Base-by-base conservation (phyloP, 2,113 vertebrate species). In the Silurus asotus region DNA sequence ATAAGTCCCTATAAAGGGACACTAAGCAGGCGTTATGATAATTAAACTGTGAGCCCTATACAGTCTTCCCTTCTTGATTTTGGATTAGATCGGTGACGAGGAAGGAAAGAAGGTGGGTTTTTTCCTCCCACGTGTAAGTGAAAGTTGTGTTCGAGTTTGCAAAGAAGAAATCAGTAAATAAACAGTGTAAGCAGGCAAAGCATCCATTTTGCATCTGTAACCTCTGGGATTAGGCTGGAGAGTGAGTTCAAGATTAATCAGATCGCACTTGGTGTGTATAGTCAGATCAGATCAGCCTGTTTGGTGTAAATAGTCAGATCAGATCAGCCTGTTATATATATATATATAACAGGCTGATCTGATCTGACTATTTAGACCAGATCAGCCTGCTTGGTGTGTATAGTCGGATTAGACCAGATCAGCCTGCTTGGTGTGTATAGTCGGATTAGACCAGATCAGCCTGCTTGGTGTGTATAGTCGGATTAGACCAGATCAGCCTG, bases 31-130 rank as follows among this genome's bases (percentile, higher is more conserved):
- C 7, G 23, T 48, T 14, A 48, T 48, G 2, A 11, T 45, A 23
- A 51, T 0, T 37, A 15, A 48, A 79, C 23, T 6, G 6, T 20
- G 77, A 2, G 8, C 17, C 14, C 77, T 79, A 11, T 59, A 5
- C 4, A 23, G 56, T 13, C 23, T 23, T 48, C 1, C 8, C 0
- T 0, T 48, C 17, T 61, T 45, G 58, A 61, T 80, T 80, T 61
- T 20, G 28, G 58, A 61, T 48, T 20, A 5, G 61, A 80, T 13
- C 77, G 5, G 0, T 20, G 11, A 28, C 5, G 82, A 80, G 49
- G 86, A 84, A 48, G 49, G 82, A 20, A 9, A 9, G 48, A n/a
- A 84, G 83, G 75, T 25, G 78, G 83, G 78, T 53, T 8, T 48
- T 48, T 14, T 37, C 17, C 17, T 69, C 13, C 6, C 23, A 15